Percentiles rank a stretch among this genome's conserved stretches.
phyloP scores from a whole-genome alignment of 2,888 invertebrate species.

The Sipha maydis region DNA sequence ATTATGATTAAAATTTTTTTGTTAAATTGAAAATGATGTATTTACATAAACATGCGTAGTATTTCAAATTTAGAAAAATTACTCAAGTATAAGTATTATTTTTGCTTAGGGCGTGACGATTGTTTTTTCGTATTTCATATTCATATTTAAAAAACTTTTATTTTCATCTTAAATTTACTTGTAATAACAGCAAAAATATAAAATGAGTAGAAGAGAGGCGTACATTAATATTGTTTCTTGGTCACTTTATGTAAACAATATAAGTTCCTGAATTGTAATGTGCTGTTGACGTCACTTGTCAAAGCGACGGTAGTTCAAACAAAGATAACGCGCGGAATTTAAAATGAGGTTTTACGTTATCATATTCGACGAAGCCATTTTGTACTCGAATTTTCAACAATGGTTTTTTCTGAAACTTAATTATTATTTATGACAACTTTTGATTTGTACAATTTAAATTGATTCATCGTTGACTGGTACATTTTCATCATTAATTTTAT shows the following conservation, averaged over 20 bases:
- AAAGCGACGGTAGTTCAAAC: background rate
- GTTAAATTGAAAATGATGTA: background rate
- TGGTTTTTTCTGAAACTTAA: background rate
- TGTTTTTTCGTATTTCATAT: background rate
- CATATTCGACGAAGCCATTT: background rate
- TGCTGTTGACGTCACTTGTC: background rate
- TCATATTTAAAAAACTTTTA: background rate
- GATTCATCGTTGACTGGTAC: too few relatives aligned
- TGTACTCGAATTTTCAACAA: background rate
- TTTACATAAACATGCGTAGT: background rate
- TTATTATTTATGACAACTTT: background rate
- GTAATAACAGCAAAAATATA: background rate
- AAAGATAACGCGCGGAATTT: conserved; percentile 8
- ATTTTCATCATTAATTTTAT: too few relatives aligned
- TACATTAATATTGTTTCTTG: background rate
- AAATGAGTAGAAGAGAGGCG: background rate
- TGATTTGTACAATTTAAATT: too few relatives aligned
- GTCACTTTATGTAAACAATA: background rate
- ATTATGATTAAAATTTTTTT: background rate
- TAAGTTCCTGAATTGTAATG: background rate
- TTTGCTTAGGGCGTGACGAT: background rate
- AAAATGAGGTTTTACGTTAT: conserved; percentile 8
- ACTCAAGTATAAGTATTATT: background rate
- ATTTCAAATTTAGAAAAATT: conserved; percentile 1
- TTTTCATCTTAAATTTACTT: background rate